Evolutionary conservation across 1,140 invertebrate species (phyloP), one percentile per base, ranked within the genome.

Genomic region (Apocrypta bakeri): DNA sequence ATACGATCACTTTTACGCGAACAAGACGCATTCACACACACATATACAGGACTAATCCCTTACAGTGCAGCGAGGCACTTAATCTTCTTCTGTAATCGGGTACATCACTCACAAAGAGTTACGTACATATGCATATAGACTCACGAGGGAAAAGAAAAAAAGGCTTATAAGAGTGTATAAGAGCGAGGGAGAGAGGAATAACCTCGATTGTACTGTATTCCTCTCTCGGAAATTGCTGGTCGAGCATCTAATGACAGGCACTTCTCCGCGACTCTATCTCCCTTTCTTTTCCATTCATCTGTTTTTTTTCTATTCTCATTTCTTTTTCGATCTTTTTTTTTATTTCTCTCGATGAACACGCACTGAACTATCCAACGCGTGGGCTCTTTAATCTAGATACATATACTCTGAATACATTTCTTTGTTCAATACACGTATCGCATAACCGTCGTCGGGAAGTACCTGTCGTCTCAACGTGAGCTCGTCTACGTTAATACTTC

Each of bases 111-210:
- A 9, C 11, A 9, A 12, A 74, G 42, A 74, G 33, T 37, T 37
- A 37, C 9, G 33, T 37, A 37, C 33, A 37, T 37, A 9, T 37
- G 9, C 9, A 9, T 72, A 37, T n/a, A 33, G 31, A 37, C 33
- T 25, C 8, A 6, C 33, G 69, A 72, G 33, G 31, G 21, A 72
- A 72, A 37, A 17, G 2, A 37, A 74, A n/a, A n/a, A n/a, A 25
- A n/a, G 37, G 24, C 24, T 37, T 72, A 37, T 21, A 17, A 72
- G 1, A 40, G 33, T 24, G 33, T 37, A 37, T 40, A n/a, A 21
- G 64, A 25, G 61, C 66, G 73, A 68, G n/a, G 63, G 40, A 73
- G 76, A 78, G 64, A 66, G 42, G 40, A 71, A 82, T 81, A 77
- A 63, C 66, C 14, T 77, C 42, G 42, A 40, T n/a, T 9, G 40